These are phyloP conservation scores for Sceliomorpha sp. DNA, from an alignment of 2,888 invertebrate species.

Conservation along the genomic window DNA sequence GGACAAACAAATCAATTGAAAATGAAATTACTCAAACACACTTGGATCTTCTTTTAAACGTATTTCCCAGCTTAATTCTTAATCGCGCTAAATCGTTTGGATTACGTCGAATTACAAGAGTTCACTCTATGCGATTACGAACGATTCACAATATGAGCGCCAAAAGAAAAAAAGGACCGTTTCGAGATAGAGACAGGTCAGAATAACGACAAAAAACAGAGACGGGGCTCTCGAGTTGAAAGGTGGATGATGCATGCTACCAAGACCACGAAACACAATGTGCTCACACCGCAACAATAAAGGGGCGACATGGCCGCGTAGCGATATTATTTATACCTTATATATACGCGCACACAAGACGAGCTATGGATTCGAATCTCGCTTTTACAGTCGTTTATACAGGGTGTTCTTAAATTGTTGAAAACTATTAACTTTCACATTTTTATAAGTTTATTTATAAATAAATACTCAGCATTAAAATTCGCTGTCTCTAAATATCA, in stretches of 20 bases:
- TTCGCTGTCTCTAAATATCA: too few relatives aligned
- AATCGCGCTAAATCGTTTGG: conserved; percentile 20
- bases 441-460: not conserved
- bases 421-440: not conserved
- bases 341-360: conserved; percentile 18
- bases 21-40: too few relatives aligned
- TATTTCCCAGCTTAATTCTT: too few relatives aligned
- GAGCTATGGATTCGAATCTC: not conserved
- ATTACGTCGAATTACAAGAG: conserved; percentile 19
- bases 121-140: conserved; percentile 2
- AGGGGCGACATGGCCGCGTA: conserved; percentile 46
- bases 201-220: conserved; percentile 22
- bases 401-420: conserved; percentile 2
- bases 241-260: conserved; percentile 40
- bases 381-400: conserved; percentile 4
- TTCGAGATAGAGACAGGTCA: conserved; percentile 27
- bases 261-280: conserved; percentile 61
- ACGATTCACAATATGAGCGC: not conserved
- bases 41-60: too few relatives aligned
- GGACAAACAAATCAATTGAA: too few relatives aligned
- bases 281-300: conserved; percentile 61
- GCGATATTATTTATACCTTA: conserved; percentile 60
- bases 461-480: not conserved
- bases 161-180: conserved; percentile 17
- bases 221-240: conserved; percentile 40